Evolutionary conservation across 2,113 vertebrate genomes (phyloP).

Genomic region (Pyrgilauda ruficollis): DNA sequence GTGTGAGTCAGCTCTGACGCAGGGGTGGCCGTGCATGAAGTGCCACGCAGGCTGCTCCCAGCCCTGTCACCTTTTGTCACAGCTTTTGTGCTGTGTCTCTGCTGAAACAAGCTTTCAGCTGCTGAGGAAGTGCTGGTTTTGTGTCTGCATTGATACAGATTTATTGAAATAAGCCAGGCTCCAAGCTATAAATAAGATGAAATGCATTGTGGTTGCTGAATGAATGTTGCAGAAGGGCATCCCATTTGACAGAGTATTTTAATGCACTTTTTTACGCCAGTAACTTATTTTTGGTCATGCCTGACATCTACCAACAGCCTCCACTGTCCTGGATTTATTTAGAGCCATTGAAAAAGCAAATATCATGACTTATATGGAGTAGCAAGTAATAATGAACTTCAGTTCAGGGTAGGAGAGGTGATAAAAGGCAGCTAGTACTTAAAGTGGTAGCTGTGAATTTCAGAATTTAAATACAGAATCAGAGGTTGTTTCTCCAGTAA

Average conservation of each 20-base stretch:
- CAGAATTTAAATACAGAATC: not conserved
- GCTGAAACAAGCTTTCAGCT: not conserved
- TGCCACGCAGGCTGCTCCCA: not conserved
- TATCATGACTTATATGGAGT: not conserved
- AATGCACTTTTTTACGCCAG: not conserved
- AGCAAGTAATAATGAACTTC: not conserved
- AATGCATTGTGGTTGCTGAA: not conserved
- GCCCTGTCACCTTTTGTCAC: not conserved
- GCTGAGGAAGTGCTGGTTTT: not conserved
- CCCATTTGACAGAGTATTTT: not conserved
- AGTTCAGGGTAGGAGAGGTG: not conserved
- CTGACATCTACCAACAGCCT: not conserved
- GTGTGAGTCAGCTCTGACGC: accelerated
- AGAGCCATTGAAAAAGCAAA: not conserved
- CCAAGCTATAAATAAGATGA: not conserved
- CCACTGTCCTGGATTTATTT: not conserved
- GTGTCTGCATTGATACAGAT: not conserved
- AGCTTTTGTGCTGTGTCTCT: not conserved
- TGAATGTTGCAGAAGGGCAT: slow-evolving; percentile 1
- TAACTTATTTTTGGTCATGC: not conserved
- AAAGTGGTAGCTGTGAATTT: not conserved
- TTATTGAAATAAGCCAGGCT: not conserved
- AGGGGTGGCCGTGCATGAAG: not conserved
- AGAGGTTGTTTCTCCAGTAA: not conserved
- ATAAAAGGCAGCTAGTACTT: not conserved